These are phyloP conservation scores for Fundulus diaphanus DNA, from an alignment of 2,797 vertebrate genomes.

Conservation along the genomic window DNA sequence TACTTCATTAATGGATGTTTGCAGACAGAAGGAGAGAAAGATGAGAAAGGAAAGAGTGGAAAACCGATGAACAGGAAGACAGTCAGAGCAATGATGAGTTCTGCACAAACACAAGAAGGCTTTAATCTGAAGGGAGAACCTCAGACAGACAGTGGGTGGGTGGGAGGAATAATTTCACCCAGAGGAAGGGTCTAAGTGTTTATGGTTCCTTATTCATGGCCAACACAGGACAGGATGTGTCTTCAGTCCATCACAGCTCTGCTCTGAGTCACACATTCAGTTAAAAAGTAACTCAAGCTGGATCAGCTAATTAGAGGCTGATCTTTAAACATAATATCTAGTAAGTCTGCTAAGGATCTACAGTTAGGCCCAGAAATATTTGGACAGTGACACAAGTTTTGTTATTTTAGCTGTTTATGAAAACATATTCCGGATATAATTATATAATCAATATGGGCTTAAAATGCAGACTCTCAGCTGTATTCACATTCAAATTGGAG, in stretches of 20 bases:
- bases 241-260: slow-evolving; percentile 22
- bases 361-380: no score
- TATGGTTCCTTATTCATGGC: slow-evolving; percentile 42
- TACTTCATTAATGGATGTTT: slow-evolving; percentile 31
- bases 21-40: slow-evolving; percentile 13
- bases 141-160: slow-evolving; percentile 61
- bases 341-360: no score
- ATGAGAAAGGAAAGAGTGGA: background rate
- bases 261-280: slow-evolving; percentile 27
- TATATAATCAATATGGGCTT: no score
- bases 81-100: slow-evolving; percentile 49
- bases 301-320: no score
- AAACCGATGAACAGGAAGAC: slow-evolving; percentile 22
- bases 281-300: slow-evolving; percentile 53
- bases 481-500: no score
- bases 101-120: slow-evolving; percentile 49
- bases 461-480: no score
- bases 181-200: slow-evolving; percentile 58
- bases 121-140: slow-evolving; percentile 47
- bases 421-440: no score
- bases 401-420: no score
- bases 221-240: slow-evolving; percentile 35
- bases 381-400: no score
- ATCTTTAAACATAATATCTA: no score
- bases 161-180: slow-evolving; percentile 48